These are phyloP conservation scores for Ciconia stormi DNA, from an alignment of 2,113 vertebrate species.

Conservation along the genomic window DNA sequence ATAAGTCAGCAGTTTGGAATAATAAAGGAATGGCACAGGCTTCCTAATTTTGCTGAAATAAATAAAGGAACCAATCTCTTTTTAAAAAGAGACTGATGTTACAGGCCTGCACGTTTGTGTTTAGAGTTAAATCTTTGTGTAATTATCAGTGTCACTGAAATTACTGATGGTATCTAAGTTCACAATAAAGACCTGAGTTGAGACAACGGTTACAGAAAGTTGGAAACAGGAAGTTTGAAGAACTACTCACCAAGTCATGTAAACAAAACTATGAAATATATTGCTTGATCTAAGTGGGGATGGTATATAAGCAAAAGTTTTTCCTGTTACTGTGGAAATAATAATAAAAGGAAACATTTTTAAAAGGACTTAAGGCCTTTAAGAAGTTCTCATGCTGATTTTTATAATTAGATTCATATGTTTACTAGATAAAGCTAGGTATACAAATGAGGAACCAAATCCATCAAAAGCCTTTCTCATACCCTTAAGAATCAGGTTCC, in stretches of 20 bases:
- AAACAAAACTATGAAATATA: not conserved
- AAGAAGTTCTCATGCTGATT: not conserved
- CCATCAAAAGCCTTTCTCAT: not conserved
- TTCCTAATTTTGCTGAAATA: not conserved
- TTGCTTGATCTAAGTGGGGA: rapidly evolving
- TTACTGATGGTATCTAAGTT: not conserved
- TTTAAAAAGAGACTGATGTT: not conserved
- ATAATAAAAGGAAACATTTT: not conserved
- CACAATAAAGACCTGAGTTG: not conserved
- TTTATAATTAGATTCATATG: not conserved
- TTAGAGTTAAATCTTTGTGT: not conserved
- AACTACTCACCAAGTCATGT: not conserved
- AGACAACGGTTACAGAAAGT: not conserved
- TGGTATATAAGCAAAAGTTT: not conserved
- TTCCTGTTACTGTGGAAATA: not conserved
- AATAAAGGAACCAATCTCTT: not conserved
- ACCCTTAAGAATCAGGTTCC: not conserved
- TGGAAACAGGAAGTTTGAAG: not conserved
- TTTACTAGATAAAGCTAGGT: not conserved
- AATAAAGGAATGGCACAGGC: rapidly evolving
- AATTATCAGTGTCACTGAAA: not conserved
- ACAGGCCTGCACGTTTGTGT: not conserved
- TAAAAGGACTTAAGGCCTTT: not conserved
- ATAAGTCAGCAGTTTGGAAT: not conserved
- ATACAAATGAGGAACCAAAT: not conserved